Conservation (phyloP, 2,797 vertebrate genomes). For the Apogon talboti region DNA sequence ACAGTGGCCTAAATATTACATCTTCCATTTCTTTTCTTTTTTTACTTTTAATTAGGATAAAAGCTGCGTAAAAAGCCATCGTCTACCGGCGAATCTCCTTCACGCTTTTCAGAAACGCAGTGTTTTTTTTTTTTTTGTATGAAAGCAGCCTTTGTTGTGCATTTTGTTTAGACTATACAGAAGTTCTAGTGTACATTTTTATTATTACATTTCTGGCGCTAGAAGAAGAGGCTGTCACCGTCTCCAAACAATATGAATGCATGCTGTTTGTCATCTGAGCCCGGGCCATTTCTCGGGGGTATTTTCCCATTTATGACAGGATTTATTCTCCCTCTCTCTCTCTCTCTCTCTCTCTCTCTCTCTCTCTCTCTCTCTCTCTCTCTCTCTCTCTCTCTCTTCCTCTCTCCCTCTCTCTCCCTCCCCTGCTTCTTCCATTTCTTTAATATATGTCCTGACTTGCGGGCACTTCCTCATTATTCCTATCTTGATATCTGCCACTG, state of each 20-base stretch:
- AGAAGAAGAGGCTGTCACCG: conserved; percentile 50
- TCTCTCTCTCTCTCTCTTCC: conserved; percentile 22
- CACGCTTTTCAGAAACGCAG: conserved; percentile 29
- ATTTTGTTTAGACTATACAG: conserved; percentile 41
- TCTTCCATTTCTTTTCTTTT: too few relatives aligned
- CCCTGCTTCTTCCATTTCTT: conserved; percentile 57
- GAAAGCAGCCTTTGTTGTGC: conserved; percentile 43
- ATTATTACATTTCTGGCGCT: conserved; percentile 68
- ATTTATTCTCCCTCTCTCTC: conserved; percentile 51
- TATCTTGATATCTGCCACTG: conserved; percentile 86
- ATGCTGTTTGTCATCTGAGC: conserved; percentile 70
- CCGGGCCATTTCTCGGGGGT: conserved; percentile 68
- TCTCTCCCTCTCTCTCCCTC: conserved; percentile 22
- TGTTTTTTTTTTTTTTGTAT: conserved; percentile 16
- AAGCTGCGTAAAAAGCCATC: conserved; percentile 20
- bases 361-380: too few relatives aligned
- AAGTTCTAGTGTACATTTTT: conserved; percentile 27
- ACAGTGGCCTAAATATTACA: too few relatives aligned
- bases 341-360: too few relatives aligned
- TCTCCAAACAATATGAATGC: conserved; percentile 72
- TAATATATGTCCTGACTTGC: conserved; percentile 83
- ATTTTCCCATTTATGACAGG: conserved; percentile 81
- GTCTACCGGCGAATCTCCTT: conserved; percentile 9
- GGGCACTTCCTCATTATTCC: conserved; percentile 87
- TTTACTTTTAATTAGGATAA: neutral